Base-by-base conservation (phyloP, 2,888 invertebrate species). In the Anagyrus pseudococci region DNA sequence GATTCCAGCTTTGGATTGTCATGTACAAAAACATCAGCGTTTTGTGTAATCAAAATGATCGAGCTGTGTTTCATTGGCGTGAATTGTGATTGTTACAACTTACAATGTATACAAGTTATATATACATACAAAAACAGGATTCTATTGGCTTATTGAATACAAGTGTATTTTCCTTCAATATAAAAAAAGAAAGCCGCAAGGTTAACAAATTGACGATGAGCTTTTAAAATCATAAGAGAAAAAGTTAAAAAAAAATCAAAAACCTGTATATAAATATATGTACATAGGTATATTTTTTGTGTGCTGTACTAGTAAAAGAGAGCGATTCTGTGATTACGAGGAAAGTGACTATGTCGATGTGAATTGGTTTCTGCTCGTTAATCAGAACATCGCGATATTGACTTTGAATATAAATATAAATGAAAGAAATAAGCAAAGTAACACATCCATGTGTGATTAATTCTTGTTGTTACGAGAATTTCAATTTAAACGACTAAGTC, bases 281-380 rank as follows among this genome's bases (percentile, higher is more conserved):
- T 60, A 64, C 48, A 64, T 57, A 64, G 22, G n/a, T 47, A 52
- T 64, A 57, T 64, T 60, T 63, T 65, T 61, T 61, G 54, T 58
- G 57, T 40, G 37, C 29, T 54, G 44, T 50, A 56, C 23, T 58
- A 54, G 50, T n/a, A 46, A 57, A 15, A 10, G 48, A 61, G 55
- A 50, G 58, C 54, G 47, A 65, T 54, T 53, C 58, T 60, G 56
- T 64, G 59, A 64, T 60, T 53, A 47, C 43, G 43, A 43, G 59
- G 20, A 53, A 13, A 50, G 40, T 40, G 56, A 64, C 46, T 50
- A 49, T n/a, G 56, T 52, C 47, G 19, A 63, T 22, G 37, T 46
- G 29, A 54, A 48, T 55, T 55, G 37, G 40, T 49, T 58, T 44
- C 46, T 17, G 40, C 37, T 52, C 10, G 33, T 52, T 46, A 20